These are phyloP conservation scores for Morinoia aosen DNA, from an alignment of 2,888 invertebrate species.

Conservation along the genomic window DNA sequence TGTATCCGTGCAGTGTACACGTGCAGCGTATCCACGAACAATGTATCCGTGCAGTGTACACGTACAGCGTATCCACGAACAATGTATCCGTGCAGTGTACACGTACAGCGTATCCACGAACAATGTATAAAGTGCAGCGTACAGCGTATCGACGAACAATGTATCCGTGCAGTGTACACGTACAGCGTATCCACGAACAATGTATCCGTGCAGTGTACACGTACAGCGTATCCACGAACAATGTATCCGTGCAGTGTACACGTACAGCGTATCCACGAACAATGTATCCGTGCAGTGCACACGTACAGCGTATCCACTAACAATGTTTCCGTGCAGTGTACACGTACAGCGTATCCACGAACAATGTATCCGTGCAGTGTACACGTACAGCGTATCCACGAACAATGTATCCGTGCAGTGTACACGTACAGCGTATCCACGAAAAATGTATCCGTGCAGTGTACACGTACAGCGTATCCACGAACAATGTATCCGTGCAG, in stretches of 20 bases:
- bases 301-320: no score
- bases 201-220: not conserved
- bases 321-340: not conserved
- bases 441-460: not conserved
- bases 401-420: not conserved
- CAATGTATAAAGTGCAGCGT: not conserved
- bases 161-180: not conserved
- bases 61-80: not conserved
- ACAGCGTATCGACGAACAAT: no score
- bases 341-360: not conserved
- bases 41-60: not conserved
- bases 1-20: not conserved
- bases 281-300: not conserved
- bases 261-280: not conserved
- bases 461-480: no score
- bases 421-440: not conserved
- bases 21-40: not conserved
- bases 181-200: not conserved
- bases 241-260: not conserved
- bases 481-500: not conserved
- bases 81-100: not conserved
- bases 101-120: not conserved
- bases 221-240: not conserved
- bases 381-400: not conserved
- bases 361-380: not conserved